Conservation (phyloP, 2,113 vertebrate species). For the Sander vitreus region DNA sequence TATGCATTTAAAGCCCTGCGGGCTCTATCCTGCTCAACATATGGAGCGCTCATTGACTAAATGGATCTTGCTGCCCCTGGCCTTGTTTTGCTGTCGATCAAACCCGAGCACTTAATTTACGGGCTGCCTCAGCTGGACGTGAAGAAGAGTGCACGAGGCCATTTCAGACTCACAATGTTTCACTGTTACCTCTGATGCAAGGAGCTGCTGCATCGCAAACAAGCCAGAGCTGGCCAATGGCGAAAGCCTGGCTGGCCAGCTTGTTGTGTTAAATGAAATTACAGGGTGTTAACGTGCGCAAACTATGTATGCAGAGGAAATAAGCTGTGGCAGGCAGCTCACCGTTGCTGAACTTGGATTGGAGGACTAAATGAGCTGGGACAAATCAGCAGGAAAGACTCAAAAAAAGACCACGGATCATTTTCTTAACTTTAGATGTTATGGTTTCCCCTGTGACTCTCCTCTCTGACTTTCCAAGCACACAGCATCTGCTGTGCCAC, state of each 20-base stretch:
- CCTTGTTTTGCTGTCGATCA: constrained; percentile 54
- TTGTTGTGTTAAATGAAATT: constrained; percentile 47
- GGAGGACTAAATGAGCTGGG: not conserved
- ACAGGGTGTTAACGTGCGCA: constrained; percentile 58
- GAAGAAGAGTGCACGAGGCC: constrained; percentile 4
- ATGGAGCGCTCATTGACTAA: constrained; percentile 52
- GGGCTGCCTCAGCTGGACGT: not conserved
- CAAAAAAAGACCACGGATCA: not conserved
- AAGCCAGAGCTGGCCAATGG: constrained; percentile 4
- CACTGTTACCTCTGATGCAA: not conserved
- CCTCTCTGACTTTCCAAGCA: constrained; percentile 35
- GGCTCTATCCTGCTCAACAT: constrained; percentile 43
- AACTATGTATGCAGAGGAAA: constrained; percentile 50
- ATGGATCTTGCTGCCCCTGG: constrained; percentile 40
- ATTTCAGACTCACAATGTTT: constrained; percentile 9
- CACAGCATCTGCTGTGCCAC: constrained; percentile 35
- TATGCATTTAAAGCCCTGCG: constrained; percentile 48
- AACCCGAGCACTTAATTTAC: constrained; percentile 40
- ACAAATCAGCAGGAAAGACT: not conserved
- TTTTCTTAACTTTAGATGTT: not conserved
- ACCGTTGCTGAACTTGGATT: constrained; percentile 10
- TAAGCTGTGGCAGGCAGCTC: constrained; percentile 40
- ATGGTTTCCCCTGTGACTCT: not conserved
- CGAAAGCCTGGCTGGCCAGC: not conserved
- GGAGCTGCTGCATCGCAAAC: constrained; percentile 4